Evolutionary conservation across 2,797 vertebrate species (phyloP).

Genomic region (Coranthus polyacanthus): DNA sequence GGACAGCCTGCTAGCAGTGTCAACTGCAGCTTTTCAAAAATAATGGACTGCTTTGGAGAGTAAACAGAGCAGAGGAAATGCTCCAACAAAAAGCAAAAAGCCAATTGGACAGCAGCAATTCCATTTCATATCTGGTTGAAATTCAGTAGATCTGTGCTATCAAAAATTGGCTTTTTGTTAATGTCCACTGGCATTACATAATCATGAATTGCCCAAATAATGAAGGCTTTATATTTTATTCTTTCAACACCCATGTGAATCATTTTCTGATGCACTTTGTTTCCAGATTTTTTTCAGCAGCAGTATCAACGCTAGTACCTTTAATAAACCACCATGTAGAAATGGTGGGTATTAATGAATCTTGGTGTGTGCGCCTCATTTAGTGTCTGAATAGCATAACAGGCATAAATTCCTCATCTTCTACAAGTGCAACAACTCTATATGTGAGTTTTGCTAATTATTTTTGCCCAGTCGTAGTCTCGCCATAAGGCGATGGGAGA

Average conservation of each 20-base stretch:
- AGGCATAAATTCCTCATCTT: conserved; percentile 25
- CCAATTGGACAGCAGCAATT: background rate
- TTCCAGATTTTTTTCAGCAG: conserved; percentile 9
- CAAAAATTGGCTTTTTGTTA: conserved; percentile 1
- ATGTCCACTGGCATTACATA: background rate
- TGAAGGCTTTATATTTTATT: background rate
- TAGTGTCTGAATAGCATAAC: conserved; percentile 36
- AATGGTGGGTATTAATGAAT: conserved; percentile 9
- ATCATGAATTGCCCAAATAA: background rate
- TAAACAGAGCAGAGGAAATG: conserved; percentile 35
- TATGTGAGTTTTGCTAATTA: conserved; percentile 60
- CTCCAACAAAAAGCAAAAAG: conserved; percentile 40
- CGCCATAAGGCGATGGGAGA: conserved; percentile 10
- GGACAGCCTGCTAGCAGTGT: conserved; percentile 27
- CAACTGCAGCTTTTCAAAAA: conserved; percentile 23
- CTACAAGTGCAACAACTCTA: conserved; percentile 31
- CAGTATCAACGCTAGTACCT: background rate
- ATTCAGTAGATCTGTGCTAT: background rate
- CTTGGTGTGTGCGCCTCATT: conserved; percentile 16
- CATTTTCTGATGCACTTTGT: background rate
- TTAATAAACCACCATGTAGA: conserved; percentile 8
- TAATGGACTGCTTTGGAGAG: conserved; percentile 23
- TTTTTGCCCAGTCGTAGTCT: conserved; percentile 27
- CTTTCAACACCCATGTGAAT: background rate
- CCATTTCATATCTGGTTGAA: conserved; percentile 16